Conservation (phyloP, 2,888 invertebrate genomes). For the Sialis lutaria region DNA sequence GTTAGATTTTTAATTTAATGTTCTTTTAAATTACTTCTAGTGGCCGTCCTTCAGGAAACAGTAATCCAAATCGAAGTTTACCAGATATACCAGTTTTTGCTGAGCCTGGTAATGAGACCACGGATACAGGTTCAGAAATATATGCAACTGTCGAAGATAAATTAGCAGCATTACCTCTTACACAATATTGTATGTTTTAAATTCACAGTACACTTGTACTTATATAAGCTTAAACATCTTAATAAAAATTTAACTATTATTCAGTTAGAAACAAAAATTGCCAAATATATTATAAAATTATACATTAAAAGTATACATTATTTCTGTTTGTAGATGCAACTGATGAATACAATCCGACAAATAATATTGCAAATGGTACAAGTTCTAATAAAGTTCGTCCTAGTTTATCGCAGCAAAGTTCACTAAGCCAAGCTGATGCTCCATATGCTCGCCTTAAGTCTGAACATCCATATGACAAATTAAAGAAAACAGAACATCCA, state of each 20-base stretch:
- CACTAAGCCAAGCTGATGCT: conserved; percentile 35
- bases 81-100: conserved; percentile 66
- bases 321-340: conserved; percentile 11
- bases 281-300: too few relatives aligned
- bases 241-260: too few relatives aligned
- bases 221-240: too few relatives aligned
- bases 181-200: conserved; percentile 22
- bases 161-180: conserved; percentile 22
- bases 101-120: conserved; percentile 32
- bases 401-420: conserved; percentile 41
- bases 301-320: neutral
- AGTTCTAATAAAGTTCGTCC: conserved; percentile 22
- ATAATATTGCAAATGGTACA: conserved; percentile 18
- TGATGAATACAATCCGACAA: conserved; percentile 19
- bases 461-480: conserved; percentile 46
- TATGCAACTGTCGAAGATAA: conserved; percentile 66
- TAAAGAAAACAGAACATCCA: conserved; percentile 38
- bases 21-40: neutral
- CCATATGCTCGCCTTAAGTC: conserved; percentile 47
- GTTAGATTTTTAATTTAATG: too few relatives aligned
- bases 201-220: neutral
- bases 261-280: too few relatives aligned
- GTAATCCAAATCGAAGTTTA: conserved; percentile 54
- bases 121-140: conserved; percentile 67
- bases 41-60: conserved; percentile 25